These are phyloP conservation scores for Papilio polytes DNA, from an alignment of 1,140 invertebrate genomes.

Conservation along the genomic window DNA sequence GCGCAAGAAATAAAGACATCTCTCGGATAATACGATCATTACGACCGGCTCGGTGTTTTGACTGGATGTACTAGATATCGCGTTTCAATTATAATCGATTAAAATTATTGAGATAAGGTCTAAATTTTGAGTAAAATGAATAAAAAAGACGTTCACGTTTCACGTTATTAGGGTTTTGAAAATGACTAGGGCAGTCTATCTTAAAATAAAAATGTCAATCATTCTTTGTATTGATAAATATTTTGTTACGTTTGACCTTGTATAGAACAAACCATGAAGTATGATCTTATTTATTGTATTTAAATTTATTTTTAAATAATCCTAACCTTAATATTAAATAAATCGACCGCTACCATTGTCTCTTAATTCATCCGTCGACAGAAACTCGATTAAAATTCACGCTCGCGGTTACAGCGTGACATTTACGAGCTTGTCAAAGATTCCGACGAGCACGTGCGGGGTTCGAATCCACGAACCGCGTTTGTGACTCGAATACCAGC, in stretches of 20 bases:
- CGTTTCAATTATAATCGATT: not conserved
- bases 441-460: slow-evolving; percentile 34
- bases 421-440: slow-evolving; percentile 44
- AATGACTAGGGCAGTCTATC: too few relatives aligned
- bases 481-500: slow-evolving; percentile 33
- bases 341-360: slow-evolving; percentile 41
- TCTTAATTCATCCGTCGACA: slow-evolving; percentile 37
- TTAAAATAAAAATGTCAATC: too few relatives aligned
- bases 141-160: not conserved
- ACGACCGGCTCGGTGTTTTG: slow-evolving; percentile 10
- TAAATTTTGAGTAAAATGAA: not conserved
- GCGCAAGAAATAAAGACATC: slow-evolving; percentile 37
- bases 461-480: slow-evolving; percentile 24
- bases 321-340: slow-evolving; percentile 4
- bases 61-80: not conserved
- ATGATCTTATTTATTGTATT: not conserved
- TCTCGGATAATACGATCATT: slow-evolving; percentile 32
- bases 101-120: not conserved
- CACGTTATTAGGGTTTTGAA: too few relatives aligned
- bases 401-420: slow-evolving; percentile 47
- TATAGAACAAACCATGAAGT: too few relatives aligned
- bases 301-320: not conserved
- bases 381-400: slow-evolving; percentile 56
- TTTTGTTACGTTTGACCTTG: not conserved
- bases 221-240: not conserved